Evolutionary conservation across 1,140 invertebrate species (phyloP), one percentile per base, ranked within the genome.

Genomic region (Hycleus phaleratus): DNA sequence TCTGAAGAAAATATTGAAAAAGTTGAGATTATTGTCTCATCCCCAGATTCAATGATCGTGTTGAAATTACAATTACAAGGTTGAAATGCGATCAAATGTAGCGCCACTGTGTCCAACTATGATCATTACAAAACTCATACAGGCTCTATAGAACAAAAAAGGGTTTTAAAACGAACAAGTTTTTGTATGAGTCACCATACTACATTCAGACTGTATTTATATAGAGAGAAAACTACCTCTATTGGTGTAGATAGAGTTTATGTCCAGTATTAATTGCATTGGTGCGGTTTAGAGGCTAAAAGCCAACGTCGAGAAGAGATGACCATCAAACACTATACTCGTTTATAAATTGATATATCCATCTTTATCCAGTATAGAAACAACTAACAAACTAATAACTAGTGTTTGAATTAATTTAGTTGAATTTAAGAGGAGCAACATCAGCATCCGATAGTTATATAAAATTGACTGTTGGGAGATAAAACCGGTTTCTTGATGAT

Each of bases 281-380:
- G 42, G 44, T 32, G 7, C 42, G 50, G 50, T 53, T 53, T 53
- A 53, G 42, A 53, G 51, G 51, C 46, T 53, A 53, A 53, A 53
- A 46, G 42, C 42, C 51, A 53, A 44, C 42, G 42, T 32, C 51
- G 42, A 42, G 40, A 32, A 45, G 26, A 53, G 51, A 53, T 53
- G 51, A 53, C 51, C 51, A 53, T 53, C 51, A 53, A 53, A 53
- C 51, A 45, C 51, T 53, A 53, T 53, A 38, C 32, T 32, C 4
- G 4, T 32, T 32, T 32, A 32, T 5, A 5, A 32, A 32, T 5
- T 7, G 32, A 32, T 18, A 32, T 7, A 32, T 32, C 32, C 7
- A 32, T 32, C 32, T 32, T 32, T 32, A 7, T 32, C 7, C 32
- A 32, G 7, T 32, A 32, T 32, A 5, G 18, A 32, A 32, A 32